Evolutionary conservation across 92 coral and sea anemone species (phyloP).

Genomic region (Zoanthus gigantus): DNA sequence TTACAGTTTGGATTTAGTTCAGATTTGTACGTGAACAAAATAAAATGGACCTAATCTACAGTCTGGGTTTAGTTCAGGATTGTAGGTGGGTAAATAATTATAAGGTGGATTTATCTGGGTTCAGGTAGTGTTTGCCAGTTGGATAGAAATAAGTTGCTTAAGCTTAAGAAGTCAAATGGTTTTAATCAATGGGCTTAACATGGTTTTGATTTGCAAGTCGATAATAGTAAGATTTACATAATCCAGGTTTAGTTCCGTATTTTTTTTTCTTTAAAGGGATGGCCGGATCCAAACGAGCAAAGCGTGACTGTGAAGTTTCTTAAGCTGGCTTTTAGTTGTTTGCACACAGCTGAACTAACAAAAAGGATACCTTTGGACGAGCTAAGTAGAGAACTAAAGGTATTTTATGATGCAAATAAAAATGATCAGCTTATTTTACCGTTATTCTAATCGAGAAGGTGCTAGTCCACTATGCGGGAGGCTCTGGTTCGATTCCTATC

Average conservation of each 20-base stretch:
- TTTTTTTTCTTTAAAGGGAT: constrained; percentile 2
- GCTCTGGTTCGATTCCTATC: too few species aligned
- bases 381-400: constrained; percentile 31
- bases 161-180: neutral
- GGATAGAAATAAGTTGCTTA: neutral
- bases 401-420: constrained; percentile 6
- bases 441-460: neutral
- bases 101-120: neutral
- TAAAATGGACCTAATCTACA: too few species aligned
- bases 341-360: neutral
- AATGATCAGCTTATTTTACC: neutral
- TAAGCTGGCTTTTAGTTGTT: constrained; percentile 4
- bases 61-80: too few species aligned
- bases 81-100: neutral
- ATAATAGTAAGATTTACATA: neutral
- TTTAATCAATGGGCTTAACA: neutral
- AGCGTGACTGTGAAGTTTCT: neutral
- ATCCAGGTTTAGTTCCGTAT: neutral
- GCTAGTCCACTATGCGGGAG: too few species aligned
- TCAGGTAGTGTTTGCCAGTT: neutral
- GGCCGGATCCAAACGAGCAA: constrained; percentile 38
- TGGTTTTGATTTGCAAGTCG: neutral
- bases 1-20: too few species aligned
- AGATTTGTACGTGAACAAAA: too few species aligned
- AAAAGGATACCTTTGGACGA: constrained; percentile 1